Evolutionary conservation across 2,113 vertebrate species (phyloP), one percentile per base, ranked within the genome.

Genomic region (Cettia cetti): DNA sequence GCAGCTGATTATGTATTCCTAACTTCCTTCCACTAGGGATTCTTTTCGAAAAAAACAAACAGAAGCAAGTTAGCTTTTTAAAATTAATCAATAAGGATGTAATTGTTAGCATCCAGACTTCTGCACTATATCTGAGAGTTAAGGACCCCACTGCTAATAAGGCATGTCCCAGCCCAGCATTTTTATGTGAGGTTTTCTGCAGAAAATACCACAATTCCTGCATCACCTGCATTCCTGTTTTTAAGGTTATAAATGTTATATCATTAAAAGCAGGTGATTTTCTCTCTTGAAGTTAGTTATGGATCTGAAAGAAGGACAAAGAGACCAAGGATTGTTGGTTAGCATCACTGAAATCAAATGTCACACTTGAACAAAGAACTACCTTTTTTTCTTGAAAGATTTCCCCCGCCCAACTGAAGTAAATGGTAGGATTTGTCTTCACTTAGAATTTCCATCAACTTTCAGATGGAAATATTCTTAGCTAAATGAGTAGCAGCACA

Each of bases 381-480:
- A 63, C 12, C 5, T 39, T 53, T 76, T n/a, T n/a, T 61, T 44
- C 42, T 30, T 53, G 13, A 49, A 54, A 61, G 5, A 64, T 42
- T 40, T 4, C 9, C 7, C 19, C 9, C 20, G 15, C 1, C 3
- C 49, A 79, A 3, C 0, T 61, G 17, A 70, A 82, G 4, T 30
- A 86, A 87, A 53, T 19, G 11, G 30, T 30, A 80, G 24, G 37
- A 69, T 27, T 64, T n/a, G 39, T 59, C 35, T 71, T 89, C 63
- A 61, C 71, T 81, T 45, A 21, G 2, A 72, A 75, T 35, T 84
- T 63, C 15, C 66, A 78, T 2, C 13, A 68, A 31, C 12, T 71
- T 75, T 42, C 33, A 79, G 17, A 18, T 13, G 22, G 23, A 70
- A 79, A 31, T 35, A 76, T 20, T 83, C 54, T 64, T 68, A 45